Evolutionary conservation across 2,888 invertebrate species (phyloP), one percentile per base, ranked within the genome.

Genomic region (Conus canariensis): DNA sequence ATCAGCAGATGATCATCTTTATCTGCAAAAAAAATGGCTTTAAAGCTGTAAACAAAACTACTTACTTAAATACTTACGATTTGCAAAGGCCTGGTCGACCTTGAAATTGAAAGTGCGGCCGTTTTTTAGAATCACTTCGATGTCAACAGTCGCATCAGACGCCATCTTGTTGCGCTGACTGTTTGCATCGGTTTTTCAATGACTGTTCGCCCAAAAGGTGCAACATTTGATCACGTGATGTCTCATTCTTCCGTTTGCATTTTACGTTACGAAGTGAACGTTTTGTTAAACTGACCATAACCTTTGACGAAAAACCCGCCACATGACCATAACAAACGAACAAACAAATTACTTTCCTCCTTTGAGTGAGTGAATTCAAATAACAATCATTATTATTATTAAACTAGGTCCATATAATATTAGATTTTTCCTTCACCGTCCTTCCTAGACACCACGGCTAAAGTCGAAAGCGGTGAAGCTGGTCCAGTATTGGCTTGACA

Each of bases 211-310:
- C 45, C 45, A 45, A 45, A 45, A 45, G 45, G 45, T 4, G 45
- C 22, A 74, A 74, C 74, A n/a, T 74, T 74, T 74, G n/a, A 74
- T 74, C 74, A 74, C 74, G 74, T 74, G 74, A 74, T n/a, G n/a
- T 22, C 74, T 7, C n/a, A n/a, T 22, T n/a, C 74, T 22, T 74
- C 74, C 74, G 74, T 74, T 74, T 74, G 74, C 60, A 64, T 64
- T 64, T 64, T 64, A 16, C 74, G 10, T 74, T n/a, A 74, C 16
- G 70, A 70, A 10, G n/a, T 22, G 74, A 74, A 74, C 74, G 74
- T 74, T 74, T 74, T 74, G 74, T 74, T 74, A 74, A 74, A n/a
- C n/a, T 74, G 74, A 74, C n/a, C 74, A 74, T 74, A n/a, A 74
- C 74, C 16, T 16, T 64, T 7, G 10, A 64, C 60, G 60, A 10